Conservation (phyloP, 1,140 invertebrate genomes). For the Trichonephila clavipes region DNA sequence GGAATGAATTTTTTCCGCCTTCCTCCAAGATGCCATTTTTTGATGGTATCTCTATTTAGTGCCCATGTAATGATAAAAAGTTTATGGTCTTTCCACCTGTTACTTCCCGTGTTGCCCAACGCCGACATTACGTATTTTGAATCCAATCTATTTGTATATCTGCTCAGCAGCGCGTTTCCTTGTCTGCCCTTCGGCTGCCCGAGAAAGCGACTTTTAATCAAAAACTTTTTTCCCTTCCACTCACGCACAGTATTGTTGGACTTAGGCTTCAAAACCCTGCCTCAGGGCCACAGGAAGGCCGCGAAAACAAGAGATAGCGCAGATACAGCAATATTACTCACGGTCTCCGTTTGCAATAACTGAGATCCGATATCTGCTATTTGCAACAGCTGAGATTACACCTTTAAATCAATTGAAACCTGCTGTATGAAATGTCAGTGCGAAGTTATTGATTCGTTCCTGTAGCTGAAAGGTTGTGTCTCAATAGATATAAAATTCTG, state of each 20-base stretch:
- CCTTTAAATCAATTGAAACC: too few relatives aligned
- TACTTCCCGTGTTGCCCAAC: constrained; percentile 27
- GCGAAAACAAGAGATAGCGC: background rate
- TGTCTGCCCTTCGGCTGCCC: background rate
- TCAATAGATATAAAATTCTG: too few relatives aligned
- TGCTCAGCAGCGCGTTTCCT: background rate
- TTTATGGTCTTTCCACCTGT: background rate
- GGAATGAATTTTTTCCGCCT: background rate
- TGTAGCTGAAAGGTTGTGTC: too few relatives aligned
- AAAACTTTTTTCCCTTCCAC: background rate
- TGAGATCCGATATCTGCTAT: background rate
- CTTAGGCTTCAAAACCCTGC: background rate
- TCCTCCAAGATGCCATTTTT: background rate
- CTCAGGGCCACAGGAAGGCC: background rate
- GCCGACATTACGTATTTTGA: background rate
- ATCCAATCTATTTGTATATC: background rate
- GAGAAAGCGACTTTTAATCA: background rate
- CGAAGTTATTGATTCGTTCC: too few relatives aligned
- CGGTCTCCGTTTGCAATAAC: background rate
- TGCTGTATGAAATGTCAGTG: too few relatives aligned
- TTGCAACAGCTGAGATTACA: background rate
- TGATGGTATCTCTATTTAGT: background rate
- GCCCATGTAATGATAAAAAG: background rate
- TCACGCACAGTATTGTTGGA: background rate
- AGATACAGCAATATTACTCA: background rate